A percentile compares a stretch with the other conserved stretches of the same genome.
Evolutionary conservation across 2,113 vertebrate species (phyloP).

Genomic region (Hucho hucho): DNA sequence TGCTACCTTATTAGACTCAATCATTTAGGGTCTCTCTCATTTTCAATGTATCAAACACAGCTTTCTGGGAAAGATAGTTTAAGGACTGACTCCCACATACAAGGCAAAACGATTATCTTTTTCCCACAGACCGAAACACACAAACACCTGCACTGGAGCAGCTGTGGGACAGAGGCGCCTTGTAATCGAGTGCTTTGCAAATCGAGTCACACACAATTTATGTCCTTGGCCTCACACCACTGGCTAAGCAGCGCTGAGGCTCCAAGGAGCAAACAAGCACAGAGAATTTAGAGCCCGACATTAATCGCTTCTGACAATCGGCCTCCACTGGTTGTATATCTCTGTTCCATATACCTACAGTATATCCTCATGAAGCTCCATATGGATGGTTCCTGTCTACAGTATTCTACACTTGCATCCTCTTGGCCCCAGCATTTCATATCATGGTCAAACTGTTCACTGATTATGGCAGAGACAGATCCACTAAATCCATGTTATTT

Average conservation of each 20-base stretch:
- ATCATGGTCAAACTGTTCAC: not conserved
- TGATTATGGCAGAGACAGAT: not conserved
- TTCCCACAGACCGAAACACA: not conserved
- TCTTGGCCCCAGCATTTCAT: not conserved
- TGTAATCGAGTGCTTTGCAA: constrained; percentile 79
- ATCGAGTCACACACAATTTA: constrained; percentile 79
- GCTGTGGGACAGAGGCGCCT: constrained; percentile 68
- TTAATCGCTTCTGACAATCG: constrained; percentile 82
- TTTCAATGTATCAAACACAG: not conserved
- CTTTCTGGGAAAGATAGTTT: not conserved
- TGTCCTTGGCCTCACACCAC: constrained; percentile 68
- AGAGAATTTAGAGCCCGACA: constrained; percentile 66
- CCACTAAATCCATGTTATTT: not conserved
- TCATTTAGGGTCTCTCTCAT: not conserved
- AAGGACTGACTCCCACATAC: not conserved
- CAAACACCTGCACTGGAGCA: constrained; percentile 20
- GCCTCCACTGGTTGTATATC: constrained; percentile 79
- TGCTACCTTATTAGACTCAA: not conserved
- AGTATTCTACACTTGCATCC: too few relatives aligned
- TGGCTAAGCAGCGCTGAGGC: constrained; percentile 77
- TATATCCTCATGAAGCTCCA: too few relatives aligned
- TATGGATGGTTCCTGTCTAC: too few relatives aligned
- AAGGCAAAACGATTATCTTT: not conserved
- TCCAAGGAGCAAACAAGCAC: constrained; percentile 69
- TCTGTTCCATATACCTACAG: constrained; percentile 71